These are phyloP conservation scores for Ditylenchus weischeri DNA, from an alignment of 2,888 invertebrate species.

Conservation along the genomic window DNA sequence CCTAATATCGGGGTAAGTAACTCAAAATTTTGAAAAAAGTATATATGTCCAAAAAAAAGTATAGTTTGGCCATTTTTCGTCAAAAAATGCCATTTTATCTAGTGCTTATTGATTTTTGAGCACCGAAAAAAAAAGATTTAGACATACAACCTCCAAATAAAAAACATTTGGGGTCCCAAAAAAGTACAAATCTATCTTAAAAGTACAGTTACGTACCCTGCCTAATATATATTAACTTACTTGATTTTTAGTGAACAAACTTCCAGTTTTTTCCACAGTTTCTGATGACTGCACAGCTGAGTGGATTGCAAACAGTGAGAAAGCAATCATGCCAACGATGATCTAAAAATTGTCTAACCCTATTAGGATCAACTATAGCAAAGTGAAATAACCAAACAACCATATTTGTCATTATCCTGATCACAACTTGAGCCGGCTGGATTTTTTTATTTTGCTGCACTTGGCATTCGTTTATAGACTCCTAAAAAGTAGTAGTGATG, in stretches of 20 bases:
- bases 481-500: constrained; percentile 50
- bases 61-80: no score
- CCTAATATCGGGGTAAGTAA: no score
- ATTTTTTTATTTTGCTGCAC: constrained; percentile 72
- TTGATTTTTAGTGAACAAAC: constrained; percentile 54
- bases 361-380: not conserved
- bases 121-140: no score
- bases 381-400: constrained; percentile 18
- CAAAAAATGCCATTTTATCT: no score
- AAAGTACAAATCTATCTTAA: no score
- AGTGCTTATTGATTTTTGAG: no score
- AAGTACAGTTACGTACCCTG: constrained; percentile 1
- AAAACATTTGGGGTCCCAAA: no score
- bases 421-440: constrained; percentile 46
- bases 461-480: constrained; percentile 71
- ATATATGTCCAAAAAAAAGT: no score
- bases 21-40: no score
- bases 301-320: constrained; percentile 55
- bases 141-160: no score
- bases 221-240: no score
- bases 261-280: constrained; percentile 46
- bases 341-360: constrained; percentile 26
- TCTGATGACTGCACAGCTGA: constrained; percentile 52
- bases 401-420: constrained; percentile 40
- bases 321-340: constrained; percentile 54